Evolutionary conservation across 2,888 invertebrate species (phyloP), one percentile per base, ranked within the genome.

Genomic region (Trissonchulus sp.): DNA sequence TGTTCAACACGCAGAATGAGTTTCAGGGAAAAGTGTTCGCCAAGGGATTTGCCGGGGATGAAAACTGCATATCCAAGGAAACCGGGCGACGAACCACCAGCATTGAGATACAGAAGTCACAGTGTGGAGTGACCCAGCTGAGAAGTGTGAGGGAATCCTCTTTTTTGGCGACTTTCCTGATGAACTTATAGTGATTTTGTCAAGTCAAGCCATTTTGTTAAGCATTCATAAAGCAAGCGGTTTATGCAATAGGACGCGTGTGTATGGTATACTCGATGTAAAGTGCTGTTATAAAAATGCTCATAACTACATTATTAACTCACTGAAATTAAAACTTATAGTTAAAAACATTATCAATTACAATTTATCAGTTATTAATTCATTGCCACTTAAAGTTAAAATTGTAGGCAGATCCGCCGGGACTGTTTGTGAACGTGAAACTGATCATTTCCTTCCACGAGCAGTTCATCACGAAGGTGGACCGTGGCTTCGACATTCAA

Each of bases 391-490:
- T n/a, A n/a, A n/a, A n/a, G n/a, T n/a, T n/a, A n/a, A n/a, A n/a
- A n/a, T n/a, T 82, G 71, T 75, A 82, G 81, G 78, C 77, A 34
- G 79, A 82, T 75, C 83, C 83, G 28, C 81, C 81, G 34, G 83
- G 83, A 0, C 80, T 83, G 69, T 79, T 81, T 69, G 80, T 82
- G 65, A 82, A 80, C 33, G 80, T 81, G 18, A 84, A 83, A 76
- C 79, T 84, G 35, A 80, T 83, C 79, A 80, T 83, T 60, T 82
- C 82, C 0, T 83, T 83, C 78, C 83, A 84, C 78, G 79, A 81
- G 36, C 80, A 82, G 63, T 83, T 83, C 76, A 76, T 84, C 68
- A 83, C 83, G 30, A 83, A 82, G 78, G 80, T 82, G 38, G 82
- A 82, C 74, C 68, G 80, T 68, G 81, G 81, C 38, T 81, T 80